Evolutionary conservation across 2,797 vertebrate species (phyloP).

Genomic region (Peromyscus melanophrys): DNA sequence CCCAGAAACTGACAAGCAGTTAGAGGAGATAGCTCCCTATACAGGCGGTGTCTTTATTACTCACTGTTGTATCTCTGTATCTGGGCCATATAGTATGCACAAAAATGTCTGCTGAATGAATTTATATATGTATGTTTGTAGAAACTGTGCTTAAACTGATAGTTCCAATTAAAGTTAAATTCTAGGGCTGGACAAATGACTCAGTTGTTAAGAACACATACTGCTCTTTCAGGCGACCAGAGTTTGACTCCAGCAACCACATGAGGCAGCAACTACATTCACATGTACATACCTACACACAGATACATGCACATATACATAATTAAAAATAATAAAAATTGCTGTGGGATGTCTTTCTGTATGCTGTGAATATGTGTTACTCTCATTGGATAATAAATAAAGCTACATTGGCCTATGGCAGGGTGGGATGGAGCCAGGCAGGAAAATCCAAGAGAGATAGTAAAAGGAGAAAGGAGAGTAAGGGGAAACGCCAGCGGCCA

Average conservation of each 20-base stretch:
- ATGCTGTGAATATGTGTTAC: no score
- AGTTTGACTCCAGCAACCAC: neutral
- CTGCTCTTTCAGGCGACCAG: neutral
- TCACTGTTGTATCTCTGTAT: neutral
- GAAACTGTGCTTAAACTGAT: neutral
- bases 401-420: no score
- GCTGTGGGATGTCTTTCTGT: no score
- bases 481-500: no score
- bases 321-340: neutral
- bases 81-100: neutral
- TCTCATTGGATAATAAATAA: no score
- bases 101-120: neutral
- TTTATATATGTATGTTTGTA: neutral
- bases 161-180: neutral
- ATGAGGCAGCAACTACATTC: neutral
- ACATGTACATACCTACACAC: neutral
- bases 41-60: neutral
- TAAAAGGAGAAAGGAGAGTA: no score
- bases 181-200: neutral
- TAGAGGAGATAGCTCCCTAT: neutral
- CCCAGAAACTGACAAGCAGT: neutral
- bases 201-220: neutral
- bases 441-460: no score
- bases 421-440: no score
- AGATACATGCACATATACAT: neutral